Evolutionary conservation across 2,888 invertebrate species (phyloP), one percentile per base, ranked within the genome.

Genomic region (Arenicola marina): DNA sequence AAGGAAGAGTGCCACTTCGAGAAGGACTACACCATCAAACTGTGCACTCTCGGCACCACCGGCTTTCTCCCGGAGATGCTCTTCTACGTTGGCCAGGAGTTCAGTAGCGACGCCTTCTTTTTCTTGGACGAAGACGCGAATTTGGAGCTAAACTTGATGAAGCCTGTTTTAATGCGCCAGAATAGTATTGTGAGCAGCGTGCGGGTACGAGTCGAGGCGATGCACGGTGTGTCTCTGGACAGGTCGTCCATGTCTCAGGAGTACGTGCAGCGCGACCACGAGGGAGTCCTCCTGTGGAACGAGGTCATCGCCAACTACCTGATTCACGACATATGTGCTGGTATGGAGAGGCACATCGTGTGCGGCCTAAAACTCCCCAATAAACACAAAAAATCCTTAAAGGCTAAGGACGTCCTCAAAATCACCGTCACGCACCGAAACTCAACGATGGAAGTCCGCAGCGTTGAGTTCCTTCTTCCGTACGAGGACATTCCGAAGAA

Each of bases 51-150:
- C 7, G 77, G 76, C 2, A 77, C 78, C 18, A 76, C 74, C 31
- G 75, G 73, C 32, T 69, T 71, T 45, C 67, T 77, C 31, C 77
- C 78, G 0, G 77, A 79, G 38, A 58, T 72, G 15, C 69, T 76
- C 53, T 78, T 73, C 69, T 62, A 73, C 57, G 51, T 79, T 24
- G 76, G 78, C 2, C 76, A 77, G 55, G 66, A 66, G 43, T 78
- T 78, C 66, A 76, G 78, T 61, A 78, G 75, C 51, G 77, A 78
- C 44, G 76, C 79, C 0, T 77, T 75, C 69, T 78, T 76, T 65
- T 75, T 75, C 68, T 67, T 79, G 1, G 75, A 77, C 57, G 73
- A 73, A 34, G 70, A 71, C 48, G 57, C 69, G 4, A 71, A 73
- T 51, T 65, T 76, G 24, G 74, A 76, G 58, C 64, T 73, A 4